These are phyloP conservation scores for Acanthisitta chloris DNA, from an alignment of 2,113 vertebrate genomes.

Conservation along the genomic window DNA sequence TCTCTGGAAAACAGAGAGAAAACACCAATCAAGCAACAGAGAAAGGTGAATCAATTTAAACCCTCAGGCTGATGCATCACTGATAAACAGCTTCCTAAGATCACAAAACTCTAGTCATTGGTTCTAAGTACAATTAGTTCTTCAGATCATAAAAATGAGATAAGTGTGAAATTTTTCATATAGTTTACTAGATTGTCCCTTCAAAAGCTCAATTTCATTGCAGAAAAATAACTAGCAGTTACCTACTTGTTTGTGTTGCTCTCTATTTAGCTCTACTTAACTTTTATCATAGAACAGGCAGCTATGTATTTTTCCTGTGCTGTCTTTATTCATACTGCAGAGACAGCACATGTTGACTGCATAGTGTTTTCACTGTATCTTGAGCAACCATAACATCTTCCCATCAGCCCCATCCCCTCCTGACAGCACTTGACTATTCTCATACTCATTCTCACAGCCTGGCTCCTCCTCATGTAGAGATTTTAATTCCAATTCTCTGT, in stretches of 20 bases:
- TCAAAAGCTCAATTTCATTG: background rate
- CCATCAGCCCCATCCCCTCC: background rate
- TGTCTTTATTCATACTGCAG: background rate
- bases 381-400: background rate
- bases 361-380: background rate
- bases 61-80: background rate
- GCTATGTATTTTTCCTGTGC: background rate
- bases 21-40: background rate
- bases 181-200: background rate
- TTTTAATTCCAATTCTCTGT: background rate
- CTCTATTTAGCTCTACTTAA: background rate
- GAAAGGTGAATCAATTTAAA: background rate
- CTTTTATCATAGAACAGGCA: background rate
- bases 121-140: background rate
- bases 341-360: background rate
- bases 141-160: background rate
- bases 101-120: background rate
- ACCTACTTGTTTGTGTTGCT: background rate
- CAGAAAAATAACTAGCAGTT: background rate
- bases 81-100: background rate
- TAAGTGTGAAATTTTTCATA: background rate
- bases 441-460: background rate
- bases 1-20: background rate
- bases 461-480: background rate
- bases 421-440: background rate